Conservation (phyloP, 2,113 vertebrate species). For the Drymodes brunneopygia region DNA sequence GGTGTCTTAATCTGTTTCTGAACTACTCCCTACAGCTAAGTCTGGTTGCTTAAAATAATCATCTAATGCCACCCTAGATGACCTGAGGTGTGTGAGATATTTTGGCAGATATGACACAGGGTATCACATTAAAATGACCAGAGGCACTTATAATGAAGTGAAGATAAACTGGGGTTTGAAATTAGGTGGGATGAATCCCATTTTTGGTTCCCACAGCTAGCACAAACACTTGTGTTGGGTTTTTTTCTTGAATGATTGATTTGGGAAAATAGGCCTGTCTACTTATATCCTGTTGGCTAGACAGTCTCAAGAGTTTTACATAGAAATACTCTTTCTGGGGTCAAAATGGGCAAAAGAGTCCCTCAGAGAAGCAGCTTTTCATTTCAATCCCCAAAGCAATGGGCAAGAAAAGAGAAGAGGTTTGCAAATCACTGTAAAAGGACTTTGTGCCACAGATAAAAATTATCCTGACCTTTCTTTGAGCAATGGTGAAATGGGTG, state of each 20-base stretch:
- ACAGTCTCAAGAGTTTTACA: background rate
- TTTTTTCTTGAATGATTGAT: background rate
- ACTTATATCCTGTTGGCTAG: background rate
- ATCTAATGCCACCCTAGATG: background rate
- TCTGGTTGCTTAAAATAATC: background rate
- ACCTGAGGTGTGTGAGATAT: background rate
- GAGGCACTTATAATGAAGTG: background rate
- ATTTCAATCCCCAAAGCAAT: background rate
- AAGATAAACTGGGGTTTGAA: background rate
- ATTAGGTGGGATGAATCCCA: background rate
- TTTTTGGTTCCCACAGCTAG: background rate
- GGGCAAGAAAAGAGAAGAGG: background rate
- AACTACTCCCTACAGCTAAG: background rate
- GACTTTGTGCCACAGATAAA: background rate
- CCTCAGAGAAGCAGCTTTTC: background rate
- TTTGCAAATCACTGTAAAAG: background rate
- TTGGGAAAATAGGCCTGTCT: background rate
- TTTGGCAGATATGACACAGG: background rate
- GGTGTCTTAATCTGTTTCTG: background rate
- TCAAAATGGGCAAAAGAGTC: background rate
- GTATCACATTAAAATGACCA: background rate
- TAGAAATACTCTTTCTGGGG: background rate
- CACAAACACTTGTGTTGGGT: background rate
- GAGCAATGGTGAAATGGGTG: background rate
- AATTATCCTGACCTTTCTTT: background rate